Conservation (phyloP, 2,797 vertebrate genomes). For the Catharus ustulatus region DNA sequence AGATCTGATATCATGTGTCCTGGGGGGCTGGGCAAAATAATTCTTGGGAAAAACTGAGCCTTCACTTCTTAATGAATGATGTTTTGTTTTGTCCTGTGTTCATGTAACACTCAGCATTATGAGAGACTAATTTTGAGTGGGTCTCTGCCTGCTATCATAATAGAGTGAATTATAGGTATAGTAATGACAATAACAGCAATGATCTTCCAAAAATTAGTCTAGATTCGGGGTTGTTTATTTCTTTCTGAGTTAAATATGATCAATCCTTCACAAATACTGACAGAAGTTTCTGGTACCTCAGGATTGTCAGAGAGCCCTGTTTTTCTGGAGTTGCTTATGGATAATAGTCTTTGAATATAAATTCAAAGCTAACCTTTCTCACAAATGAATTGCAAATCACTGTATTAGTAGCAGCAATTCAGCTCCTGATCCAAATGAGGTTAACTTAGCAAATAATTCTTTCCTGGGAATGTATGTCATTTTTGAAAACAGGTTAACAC, state of each 20-base stretch:
- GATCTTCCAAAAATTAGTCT: not conserved
- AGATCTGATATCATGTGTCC: not conserved
- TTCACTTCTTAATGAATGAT: not conserved
- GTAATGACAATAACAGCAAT: not conserved
- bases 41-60: not conserved
- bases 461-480: not conserved
- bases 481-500: not conserved
- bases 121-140: not conserved
- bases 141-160: not conserved
- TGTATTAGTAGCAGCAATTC: not conserved
- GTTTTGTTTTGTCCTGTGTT: not conserved
- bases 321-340: not conserved
- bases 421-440: not conserved
- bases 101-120: not conserved
- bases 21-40: not conserved
- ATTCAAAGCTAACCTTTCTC: constrained; percentile 31
- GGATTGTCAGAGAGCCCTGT: not conserved
- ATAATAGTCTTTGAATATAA: not conserved
- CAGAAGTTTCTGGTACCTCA: not conserved
- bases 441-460: not conserved
- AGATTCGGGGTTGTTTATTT: not conserved
- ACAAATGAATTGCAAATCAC: not conserved
- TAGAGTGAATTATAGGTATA: not conserved
- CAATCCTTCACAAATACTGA: not conserved
- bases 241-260: not conserved